Conservation (phyloP, 2,797 vertebrate species). For the Mormyrus hasselquistii region DNA sequence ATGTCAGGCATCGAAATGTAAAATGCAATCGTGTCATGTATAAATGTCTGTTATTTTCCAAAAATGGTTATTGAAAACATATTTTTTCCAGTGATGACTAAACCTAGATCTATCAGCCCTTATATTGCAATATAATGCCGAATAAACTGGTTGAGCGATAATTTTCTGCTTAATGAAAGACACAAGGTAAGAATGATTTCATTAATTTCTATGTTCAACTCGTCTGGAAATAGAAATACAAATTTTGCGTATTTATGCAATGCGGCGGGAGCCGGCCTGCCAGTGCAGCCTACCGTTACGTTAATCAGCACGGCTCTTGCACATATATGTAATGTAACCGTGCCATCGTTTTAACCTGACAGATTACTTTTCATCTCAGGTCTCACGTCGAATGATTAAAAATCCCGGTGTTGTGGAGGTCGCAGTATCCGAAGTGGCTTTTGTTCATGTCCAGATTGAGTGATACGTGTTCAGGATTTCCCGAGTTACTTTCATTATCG, state of each 20-base stretch:
- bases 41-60: neutral
- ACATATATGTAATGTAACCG: neutral
- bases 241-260: conserved; percentile 15
- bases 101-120: conserved; percentile 16
- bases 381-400: neutral
- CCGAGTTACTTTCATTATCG: conserved; percentile 14
- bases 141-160: conserved; percentile 39
- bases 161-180: conserved; percentile 52
- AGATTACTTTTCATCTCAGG: neutral
- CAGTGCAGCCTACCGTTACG: neutral
- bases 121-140: conserved; percentile 27
- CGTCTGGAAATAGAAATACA: neutral
- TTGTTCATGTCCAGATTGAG: neutral
- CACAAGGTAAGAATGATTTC: conserved; percentile 45
- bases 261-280: conserved; percentile 43
- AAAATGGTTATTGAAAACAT: conserved; percentile 4
- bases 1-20: neutral
- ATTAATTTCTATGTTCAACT: neutral
- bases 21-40: neutral
- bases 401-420: neutral
- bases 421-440: neutral
- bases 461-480: neutral
- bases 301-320: neutral
- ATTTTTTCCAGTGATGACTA: conserved; percentile 17
- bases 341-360: neutral